Conservation (phyloP, 2,888 invertebrate species). For the Agonopterix alstromeriana region DNA sequence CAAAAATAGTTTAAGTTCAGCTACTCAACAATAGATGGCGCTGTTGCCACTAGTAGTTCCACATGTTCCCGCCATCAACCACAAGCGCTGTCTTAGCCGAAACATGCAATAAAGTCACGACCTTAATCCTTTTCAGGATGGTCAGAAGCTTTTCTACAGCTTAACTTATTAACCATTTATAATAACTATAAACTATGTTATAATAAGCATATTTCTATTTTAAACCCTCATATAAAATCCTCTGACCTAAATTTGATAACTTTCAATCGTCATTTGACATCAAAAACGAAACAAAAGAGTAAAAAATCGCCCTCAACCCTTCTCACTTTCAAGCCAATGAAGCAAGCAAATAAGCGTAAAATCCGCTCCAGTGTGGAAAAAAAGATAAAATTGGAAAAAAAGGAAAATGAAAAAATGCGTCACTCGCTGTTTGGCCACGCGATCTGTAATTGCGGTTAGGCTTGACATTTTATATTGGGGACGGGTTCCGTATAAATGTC, state of each 20-base stretch:
- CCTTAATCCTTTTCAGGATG: too few species aligned
- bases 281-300: conserved; percentile 25
- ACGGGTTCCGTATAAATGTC: too few species aligned
- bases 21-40: conserved; percentile 38
- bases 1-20: neutral
- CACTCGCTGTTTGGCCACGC: conserved; percentile 57
- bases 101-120: neutral
- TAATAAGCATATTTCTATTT: too few species aligned
- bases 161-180: too few species aligned
- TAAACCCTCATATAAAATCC: conserved; percentile 18
- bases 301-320: conserved; percentile 39
- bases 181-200: too few species aligned
- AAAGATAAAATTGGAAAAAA: conserved; percentile 62
- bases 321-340: conserved; percentile 75
- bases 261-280: conserved; percentile 10
- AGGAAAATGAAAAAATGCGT: conserved; percentile 51
- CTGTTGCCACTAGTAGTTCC: conserved; percentile 25
- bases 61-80: conserved; percentile 11
- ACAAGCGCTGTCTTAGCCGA: conserved; percentile 11
- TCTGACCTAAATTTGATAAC: conserved; percentile 53
- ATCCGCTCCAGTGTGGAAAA: conserved; percentile 67
- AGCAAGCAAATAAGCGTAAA: conserved; percentile 74
- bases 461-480: too few species aligned
- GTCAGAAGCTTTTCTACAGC: too few species aligned
- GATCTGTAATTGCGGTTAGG: neutral